Evolutionary conservation across 2,888 invertebrate genomes (phyloP).

Genomic region (Caenorhabditis imperialis): DNA sequence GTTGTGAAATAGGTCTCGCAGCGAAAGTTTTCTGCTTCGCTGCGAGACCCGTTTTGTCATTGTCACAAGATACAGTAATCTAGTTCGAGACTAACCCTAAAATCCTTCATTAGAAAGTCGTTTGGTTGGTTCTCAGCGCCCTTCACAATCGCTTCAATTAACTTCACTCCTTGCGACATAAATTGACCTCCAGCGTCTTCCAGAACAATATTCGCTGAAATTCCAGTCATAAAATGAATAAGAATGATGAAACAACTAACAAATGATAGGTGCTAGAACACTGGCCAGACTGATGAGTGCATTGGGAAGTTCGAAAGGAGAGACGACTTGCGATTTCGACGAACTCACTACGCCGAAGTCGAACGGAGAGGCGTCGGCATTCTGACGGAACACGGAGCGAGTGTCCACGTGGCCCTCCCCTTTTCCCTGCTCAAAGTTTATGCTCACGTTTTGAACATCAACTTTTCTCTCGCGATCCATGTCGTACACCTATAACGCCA

Average conservation of each 20-base stretch:
- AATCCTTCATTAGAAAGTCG: slow-evolving; percentile 55
- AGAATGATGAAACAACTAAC: slow-evolving; percentile 17
- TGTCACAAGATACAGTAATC: neutral
- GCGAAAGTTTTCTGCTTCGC: too few relatives aligned
- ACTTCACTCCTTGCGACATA: slow-evolving; percentile 43
- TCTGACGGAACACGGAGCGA: too few relatives aligned
- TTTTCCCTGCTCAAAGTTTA: slow-evolving; percentile 32
- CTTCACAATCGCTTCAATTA: slow-evolving; percentile 43
- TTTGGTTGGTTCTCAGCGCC: slow-evolving; percentile 57
- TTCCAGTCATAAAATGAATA: neutral
- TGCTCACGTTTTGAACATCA: neutral
- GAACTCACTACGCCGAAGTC: slow-evolving; percentile 52
- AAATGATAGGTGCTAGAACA: slow-evolving; percentile 52
- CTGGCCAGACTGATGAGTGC: slow-evolving; percentile 55
- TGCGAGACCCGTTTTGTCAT: too few relatives aligned
- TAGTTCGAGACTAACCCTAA: slow-evolving; percentile 30
- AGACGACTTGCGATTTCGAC: slow-evolving; percentile 47
- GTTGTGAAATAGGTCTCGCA: too few relatives aligned
- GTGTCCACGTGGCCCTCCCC: slow-evolving; percentile 9
- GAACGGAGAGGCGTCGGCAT: slow-evolving; percentile 47
- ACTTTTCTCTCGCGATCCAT: slow-evolving; percentile 25
- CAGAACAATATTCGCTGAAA: slow-evolving; percentile 51
- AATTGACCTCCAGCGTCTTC: slow-evolving; percentile 56
- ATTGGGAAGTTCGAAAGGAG: slow-evolving; percentile 62
- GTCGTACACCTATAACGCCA: slow-evolving; percentile 40